A percentile compares a stretch with the other conserved stretches of the same genome.
Conservation (phyloP, 2,888 invertebrate genomes). For the Parthenolecanium corni region DNA sequence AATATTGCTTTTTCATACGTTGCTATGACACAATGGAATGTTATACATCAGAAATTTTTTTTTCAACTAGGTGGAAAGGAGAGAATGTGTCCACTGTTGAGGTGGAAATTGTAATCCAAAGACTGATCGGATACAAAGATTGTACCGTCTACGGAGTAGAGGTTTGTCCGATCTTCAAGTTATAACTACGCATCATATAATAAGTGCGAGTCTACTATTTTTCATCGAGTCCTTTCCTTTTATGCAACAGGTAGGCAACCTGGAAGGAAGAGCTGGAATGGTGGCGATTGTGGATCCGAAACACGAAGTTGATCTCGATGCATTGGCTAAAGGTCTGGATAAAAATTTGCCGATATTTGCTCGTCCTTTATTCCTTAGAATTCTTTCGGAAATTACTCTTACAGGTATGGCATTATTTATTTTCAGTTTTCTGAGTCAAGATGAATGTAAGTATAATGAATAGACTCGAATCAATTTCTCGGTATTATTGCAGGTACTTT, state of each 20-base stretch:
- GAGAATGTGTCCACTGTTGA: slow-evolving; percentile 55
- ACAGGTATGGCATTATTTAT: slow-evolving; percentile 49
- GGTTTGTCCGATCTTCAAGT: slow-evolving; percentile 37
- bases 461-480: too few species aligned
- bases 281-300: slow-evolving; percentile 45
- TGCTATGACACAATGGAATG: too few species aligned
- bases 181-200: neutral
- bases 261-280: slow-evolving; percentile 49
- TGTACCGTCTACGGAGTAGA: slow-evolving; percentile 52
- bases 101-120: slow-evolving; percentile 49
- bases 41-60: neutral
- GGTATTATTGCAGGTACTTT: slow-evolving; percentile 65
- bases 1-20: neutral
- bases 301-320: slow-evolving; percentile 36
- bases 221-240: neutral
- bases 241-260: slow-evolving; percentile 36
- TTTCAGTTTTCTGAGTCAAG: too few species aligned
- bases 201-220: too few species aligned
- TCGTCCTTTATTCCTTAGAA: slow-evolving; percentile 47
- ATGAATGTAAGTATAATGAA: too few species aligned
- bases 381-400: slow-evolving; percentile 37
- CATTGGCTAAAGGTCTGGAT: slow-evolving; percentile 36
- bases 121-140: slow-evolving; percentile 44
- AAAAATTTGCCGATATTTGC: slow-evolving; percentile 45
- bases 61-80: slow-evolving; percentile 44